Base-by-base conservation (phyloP, 2,797 vertebrate genomes). In the Momotus momota region DNA sequence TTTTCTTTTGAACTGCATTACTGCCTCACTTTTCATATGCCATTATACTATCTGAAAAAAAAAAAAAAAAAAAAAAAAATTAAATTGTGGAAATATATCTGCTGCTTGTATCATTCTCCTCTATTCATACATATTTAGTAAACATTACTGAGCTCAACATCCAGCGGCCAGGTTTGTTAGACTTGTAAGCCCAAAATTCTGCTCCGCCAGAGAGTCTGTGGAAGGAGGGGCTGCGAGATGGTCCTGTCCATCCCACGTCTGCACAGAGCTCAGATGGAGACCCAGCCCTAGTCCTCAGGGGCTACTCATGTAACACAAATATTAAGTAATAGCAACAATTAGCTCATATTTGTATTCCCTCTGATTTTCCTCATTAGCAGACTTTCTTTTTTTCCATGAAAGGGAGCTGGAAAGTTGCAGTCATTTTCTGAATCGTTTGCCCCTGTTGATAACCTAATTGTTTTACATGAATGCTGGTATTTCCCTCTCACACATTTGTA, bases 381-480 rank as follows among this genome's bases (percentile, higher is more conserved):
- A 65, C 64, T 89, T 91, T 14, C 21, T 40, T 40, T 65, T 77
- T 74, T 69, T 48, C 45, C 73, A 58, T 94, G 82, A 81, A 94
- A 91, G 64, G 81, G 86, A 95, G 81, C 74, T 92, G 55, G 90
- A 83, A 96, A 93, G 83, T 93, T 94, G 66, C 81, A 96, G 65
- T 95, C 91, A 85, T 93, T 97, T 96, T 94, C 92, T 86, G 93
- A 96, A 89, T 92, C 62, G 82, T 94, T 97, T 62, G 27, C 86
- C 92, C 92, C 90, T 92, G 93, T 93, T 97, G 90, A 93, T 94
- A 96, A 87, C 86, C 92, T 86, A 96, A 94, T 96, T 95, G 94
- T 96, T 96, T 96, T 93, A 92, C 88, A 95, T 95, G 94, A 95
- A 94, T 96, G 91, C 88, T 96, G 88, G 89, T 96, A 97, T 94